Percentiles rank a stretch among this genome's conserved stretches.
phyloP scores from a whole-genome alignment of 2,113 vertebrate genomes.

The Gadus macrocephalus region DNA sequence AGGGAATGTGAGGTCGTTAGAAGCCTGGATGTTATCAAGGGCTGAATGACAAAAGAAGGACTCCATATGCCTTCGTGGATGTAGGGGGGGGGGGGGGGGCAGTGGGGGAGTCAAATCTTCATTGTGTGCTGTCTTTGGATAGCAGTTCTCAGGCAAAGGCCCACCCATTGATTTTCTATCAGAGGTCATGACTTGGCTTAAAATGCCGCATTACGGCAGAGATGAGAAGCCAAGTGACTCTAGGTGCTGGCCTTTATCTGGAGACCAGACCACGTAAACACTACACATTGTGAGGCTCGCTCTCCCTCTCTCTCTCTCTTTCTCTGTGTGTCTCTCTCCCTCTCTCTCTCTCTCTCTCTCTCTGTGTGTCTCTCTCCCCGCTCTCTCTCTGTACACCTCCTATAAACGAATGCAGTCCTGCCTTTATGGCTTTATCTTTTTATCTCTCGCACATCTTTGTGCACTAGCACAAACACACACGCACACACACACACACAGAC shows the following conservation, averaged over 20 bases:
- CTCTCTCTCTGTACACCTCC: neutral
- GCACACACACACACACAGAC: constrained; percentile 7
- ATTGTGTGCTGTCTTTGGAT: constrained; percentile 29
- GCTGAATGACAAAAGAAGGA: too few species aligned
- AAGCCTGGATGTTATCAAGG: too few species aligned
- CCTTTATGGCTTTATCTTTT: neutral
- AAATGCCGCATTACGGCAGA: constrained; percentile 28
- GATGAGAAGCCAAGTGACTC: constrained; percentile 40
- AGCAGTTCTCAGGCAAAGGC: constrained; percentile 36
- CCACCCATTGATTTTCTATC: constrained; percentile 58
- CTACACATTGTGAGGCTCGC: neutral
- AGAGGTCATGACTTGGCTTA: constrained; percentile 38
- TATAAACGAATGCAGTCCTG: neutral
- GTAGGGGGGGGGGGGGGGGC: constrained; percentile 16
- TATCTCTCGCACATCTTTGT: constrained; percentile 6
- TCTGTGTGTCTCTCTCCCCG: neutral
- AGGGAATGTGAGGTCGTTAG: too few species aligned
- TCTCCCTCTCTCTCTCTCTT: neutral
- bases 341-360: constrained; percentile 1
- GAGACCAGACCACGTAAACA: constrained; percentile 17
- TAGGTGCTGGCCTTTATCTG: constrained; percentile 29
- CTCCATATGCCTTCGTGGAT: constrained; percentile 6
- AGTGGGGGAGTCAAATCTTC: constrained; percentile 21
- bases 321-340: neutral
- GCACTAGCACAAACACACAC: neutral